Evolutionary conservation across 2,113 vertebrate species (phyloP), one percentile per base, ranked within the genome.

Genomic region (Coregonus clupeaformis): DNA sequence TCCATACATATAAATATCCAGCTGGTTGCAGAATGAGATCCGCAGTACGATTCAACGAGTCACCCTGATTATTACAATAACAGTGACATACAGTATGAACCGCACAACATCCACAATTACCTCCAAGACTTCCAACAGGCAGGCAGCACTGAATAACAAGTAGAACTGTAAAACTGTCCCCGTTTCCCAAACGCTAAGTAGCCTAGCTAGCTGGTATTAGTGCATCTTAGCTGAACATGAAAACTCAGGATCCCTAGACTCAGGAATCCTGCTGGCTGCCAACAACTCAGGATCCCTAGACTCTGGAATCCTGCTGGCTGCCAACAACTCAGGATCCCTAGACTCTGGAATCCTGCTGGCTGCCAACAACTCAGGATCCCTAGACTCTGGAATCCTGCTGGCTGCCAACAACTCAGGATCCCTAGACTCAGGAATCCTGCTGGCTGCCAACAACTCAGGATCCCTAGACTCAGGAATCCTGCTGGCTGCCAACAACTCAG

Each of bases 171-270:
- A 64, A 80, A 78, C 82, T 84, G 82, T 80, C 81, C 90, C 81
- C 75, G 79, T 89, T 89, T 87, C 87, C 80, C 7, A 74, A 22
- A 68, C 30, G 5, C 25, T 85, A 88, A 89, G 80, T 84, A 52
- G 16, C 83, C 85, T 88, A 88, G 89, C 85, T 87, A 87, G 89
- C 88, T 78, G 84, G 89, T 83, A 88, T 91, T 90, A 90, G 84
- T 85, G 81, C 80, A 76, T 90, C 90, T 86, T 76, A 88, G 86
- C 87, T 86, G 85, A 90, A 87, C 84, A 87, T 74, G n/a, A n/a
- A n/a, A n/a, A n/a, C n/a, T n/a, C n/a, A n/a, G n/a, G n/a, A n/a
- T n/a, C n/a, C n/a, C n/a, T n/a, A n/a, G n/a, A n/a, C n/a, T n/a
- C n/a, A n/a, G n/a, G n/a, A n/a, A n/a, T n/a, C n/a, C n/a, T n/a